Evolutionary conservation across 2,888 invertebrate species (phyloP).

Genomic region (Onchidella celtica): DNA sequence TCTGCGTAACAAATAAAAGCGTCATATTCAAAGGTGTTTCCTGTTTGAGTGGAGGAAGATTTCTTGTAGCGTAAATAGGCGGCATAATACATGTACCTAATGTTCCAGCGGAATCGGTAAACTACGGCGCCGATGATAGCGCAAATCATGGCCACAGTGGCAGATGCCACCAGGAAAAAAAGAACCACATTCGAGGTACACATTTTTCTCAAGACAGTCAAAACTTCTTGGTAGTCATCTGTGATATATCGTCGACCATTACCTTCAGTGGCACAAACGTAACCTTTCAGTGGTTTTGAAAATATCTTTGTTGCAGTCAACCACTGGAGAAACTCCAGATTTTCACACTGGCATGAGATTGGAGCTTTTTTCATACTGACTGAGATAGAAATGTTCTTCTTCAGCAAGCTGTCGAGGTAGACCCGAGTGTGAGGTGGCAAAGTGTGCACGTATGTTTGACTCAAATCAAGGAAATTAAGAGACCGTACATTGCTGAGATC

Average conservation of each 20-base stretch:
- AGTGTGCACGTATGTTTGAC: not conserved
- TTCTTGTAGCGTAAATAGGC: not conserved
- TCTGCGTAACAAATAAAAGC: slow-evolving; percentile 35
- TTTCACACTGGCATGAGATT: slow-evolving; percentile 21
- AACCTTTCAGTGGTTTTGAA: not conserved
- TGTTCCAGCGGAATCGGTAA: slow-evolving; percentile 43
- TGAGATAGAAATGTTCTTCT: not conserved
- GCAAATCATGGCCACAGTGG: not conserved
- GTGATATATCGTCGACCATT: not conserved
- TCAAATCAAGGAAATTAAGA: not conserved
- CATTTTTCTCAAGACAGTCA: not conserved
- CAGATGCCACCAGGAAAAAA: not conserved
- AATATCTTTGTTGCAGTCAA: slow-evolving; percentile 11
- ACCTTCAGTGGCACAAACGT: not conserved
- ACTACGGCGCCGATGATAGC: slow-evolving; percentile 14
- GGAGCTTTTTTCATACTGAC: slow-evolving; percentile 16
- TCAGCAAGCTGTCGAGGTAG: not conserved
- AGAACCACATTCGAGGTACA: not conserved
- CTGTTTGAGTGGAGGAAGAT: no score
- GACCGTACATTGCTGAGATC: not conserved
- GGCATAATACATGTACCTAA: slow-evolving; percentile 42
- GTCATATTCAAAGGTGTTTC: slow-evolving; percentile 13
- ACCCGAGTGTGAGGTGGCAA: not conserved
- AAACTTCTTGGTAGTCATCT: not conserved
- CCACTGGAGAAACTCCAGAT: slow-evolving; percentile 36